Evolutionary conservation across 2,797 vertebrate genomes (phyloP).

Genomic region (Monodelphis domestica): DNA sequence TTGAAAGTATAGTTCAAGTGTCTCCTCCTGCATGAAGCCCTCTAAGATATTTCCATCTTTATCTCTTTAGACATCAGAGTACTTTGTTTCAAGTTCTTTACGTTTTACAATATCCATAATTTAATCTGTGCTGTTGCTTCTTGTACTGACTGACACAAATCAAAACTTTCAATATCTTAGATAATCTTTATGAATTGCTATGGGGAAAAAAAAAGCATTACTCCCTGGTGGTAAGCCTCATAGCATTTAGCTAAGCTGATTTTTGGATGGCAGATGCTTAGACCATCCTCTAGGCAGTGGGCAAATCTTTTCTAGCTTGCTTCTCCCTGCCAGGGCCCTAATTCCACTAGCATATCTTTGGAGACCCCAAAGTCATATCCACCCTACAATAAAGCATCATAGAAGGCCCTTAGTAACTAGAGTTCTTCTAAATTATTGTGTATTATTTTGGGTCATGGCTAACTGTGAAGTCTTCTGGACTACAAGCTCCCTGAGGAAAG

Average conservation of each 20-base stretch:
- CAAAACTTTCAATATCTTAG: background rate
- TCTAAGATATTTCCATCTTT: background rate
- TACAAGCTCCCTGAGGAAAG: no score
- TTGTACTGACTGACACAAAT: background rate
- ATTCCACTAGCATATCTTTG: background rate
- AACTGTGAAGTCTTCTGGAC: no score
- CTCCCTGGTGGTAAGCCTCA: background rate
- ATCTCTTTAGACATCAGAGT: background rate
- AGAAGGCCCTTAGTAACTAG: no score
- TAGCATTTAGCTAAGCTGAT: background rate
- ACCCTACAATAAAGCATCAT: background rate
- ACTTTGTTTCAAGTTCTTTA: background rate
- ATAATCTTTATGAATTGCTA: background rate
- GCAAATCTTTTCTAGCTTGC: background rate
- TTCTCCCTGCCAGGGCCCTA: background rate
- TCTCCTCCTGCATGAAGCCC: background rate
- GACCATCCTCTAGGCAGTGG: background rate
- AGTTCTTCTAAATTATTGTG: no score
- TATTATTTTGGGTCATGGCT: no score
- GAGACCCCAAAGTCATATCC: background rate
- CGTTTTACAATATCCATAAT: background rate
- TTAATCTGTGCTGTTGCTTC: background rate
- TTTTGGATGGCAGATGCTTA: background rate
- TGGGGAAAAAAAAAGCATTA: background rate
- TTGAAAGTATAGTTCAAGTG: background rate